A percentile compares a stretch with the other conserved stretches of the same genome.
These are phyloP conservation scores for Nothoprocta pentlandii DNA, from an alignment of 2,113 vertebrate genomes.

Conservation along the genomic window DNA sequence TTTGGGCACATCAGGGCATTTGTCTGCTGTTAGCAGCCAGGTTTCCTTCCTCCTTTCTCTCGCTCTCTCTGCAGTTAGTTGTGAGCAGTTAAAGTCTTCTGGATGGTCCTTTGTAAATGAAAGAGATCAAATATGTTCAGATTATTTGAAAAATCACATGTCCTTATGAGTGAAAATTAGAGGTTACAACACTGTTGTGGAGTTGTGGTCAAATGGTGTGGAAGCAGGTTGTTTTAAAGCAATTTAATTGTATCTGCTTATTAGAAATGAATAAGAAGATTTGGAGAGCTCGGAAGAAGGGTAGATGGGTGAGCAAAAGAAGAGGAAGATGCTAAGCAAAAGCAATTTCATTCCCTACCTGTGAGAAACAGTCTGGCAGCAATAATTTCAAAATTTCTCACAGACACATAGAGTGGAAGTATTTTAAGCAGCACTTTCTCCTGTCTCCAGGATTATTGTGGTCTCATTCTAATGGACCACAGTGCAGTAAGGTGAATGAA, in stretches of 20 bases:
- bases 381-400: not conserved
- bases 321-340: not conserved
- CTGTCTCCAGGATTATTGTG: not conserved
- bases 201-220: not conserved
- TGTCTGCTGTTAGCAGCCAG: not conserved
- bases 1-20: not conserved
- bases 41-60: not conserved
- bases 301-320: not conserved
- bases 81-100: not conserved
- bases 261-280: not conserved
- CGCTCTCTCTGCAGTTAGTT: slow-evolving; percentile 1
- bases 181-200: not conserved
- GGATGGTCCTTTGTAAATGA: not conserved
- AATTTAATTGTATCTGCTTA: slow-evolving; percentile 7
- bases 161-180: slow-evolving; percentile 5
- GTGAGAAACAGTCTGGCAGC: not conserved
- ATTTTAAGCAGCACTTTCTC: not conserved
- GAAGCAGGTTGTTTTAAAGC: not conserved
- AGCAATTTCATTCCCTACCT: not conserved
- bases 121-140: slow-evolving; percentile 1
- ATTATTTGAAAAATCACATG: not conserved
- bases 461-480: not conserved
- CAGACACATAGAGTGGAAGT: not conserved
- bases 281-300: not conserved
- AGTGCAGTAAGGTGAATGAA: not conserved